Percentiles rank a stretch among this genome's conserved stretches.
phyloP scores from a whole-genome alignment of 2,113 vertebrate genomes.

The Malurus cyaneus region DNA sequence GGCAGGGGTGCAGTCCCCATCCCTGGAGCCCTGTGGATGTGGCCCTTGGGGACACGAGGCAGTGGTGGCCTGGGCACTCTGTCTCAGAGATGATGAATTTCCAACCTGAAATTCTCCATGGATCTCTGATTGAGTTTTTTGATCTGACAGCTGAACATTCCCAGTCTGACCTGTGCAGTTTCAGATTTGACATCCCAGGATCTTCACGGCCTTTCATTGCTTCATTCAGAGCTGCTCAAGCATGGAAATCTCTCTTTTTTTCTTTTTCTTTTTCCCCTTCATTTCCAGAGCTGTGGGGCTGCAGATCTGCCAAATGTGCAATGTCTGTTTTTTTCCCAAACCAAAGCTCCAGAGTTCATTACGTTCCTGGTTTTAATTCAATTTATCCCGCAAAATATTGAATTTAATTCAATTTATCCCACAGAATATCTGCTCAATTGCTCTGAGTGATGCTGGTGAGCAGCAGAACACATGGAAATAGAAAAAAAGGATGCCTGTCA shows the following conservation, averaged over 20 bases:
- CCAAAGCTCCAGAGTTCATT: neutral
- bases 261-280: fast-evolving
- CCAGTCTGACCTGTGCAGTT: neutral
- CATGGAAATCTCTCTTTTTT: neutral
- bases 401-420: neutral
- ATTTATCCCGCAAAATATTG: neutral
- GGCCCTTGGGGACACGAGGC: neutral
- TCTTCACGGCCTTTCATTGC: neutral
- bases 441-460: neutral
- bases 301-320: neutral
- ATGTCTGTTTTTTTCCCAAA: neutral
- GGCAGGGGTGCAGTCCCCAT: too few relatives aligned
- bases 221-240: neutral
- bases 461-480: fast-evolving
- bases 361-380: neutral
- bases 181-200: fast-evolving
- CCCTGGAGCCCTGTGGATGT: fast-evolving
- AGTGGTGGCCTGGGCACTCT: neutral
- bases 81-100: neutral
- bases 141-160: neutral
- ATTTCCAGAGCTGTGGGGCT: neutral
- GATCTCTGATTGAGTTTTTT: neutral
- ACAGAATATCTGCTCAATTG: neutral
- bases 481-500: fast-evolving
- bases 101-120: fast-evolving